These are phyloP conservation scores for Folsomia manolachei DNA, from an alignment of 2,888 invertebrate genomes.

Conservation along the genomic window DNA sequence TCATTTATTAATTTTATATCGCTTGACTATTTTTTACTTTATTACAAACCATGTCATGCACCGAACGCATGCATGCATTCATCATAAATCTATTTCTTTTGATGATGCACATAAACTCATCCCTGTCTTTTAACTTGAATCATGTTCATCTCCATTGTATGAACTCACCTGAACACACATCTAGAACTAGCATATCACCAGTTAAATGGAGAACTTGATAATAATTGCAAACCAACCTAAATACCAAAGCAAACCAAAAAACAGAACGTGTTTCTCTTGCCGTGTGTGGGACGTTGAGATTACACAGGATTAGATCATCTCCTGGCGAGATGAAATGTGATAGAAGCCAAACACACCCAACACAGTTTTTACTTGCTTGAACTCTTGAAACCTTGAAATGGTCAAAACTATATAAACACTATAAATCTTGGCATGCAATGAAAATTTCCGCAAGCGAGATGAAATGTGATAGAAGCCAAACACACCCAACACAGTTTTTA, in stretches of 20 bases:
- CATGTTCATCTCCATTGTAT: not conserved
- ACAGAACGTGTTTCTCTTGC: too few species aligned
- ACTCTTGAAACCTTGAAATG: not conserved
- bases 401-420: not conserved
- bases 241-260: not conserved
- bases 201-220: not conserved
- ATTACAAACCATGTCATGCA: too few species aligned
- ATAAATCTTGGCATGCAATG: too few species aligned
- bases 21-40: too few species aligned
- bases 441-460: not conserved
- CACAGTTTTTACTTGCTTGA: not conserved
- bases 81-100: not conserved
- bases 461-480: not conserved
- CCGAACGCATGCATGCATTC: too few species aligned
- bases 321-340: not conserved
- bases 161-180: not conserved
- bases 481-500: not conserved
- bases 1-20: too few species aligned
- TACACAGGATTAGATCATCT: not conserved
- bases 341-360: not conserved
- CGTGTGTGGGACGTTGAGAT: not conserved
- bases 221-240: not conserved
- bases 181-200: too few species aligned
- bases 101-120: too few species aligned
- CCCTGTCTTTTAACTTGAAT: not conserved